Conservation (phyloP, 2,797 vertebrate species). For the Dendrocincla tyrannina region DNA sequence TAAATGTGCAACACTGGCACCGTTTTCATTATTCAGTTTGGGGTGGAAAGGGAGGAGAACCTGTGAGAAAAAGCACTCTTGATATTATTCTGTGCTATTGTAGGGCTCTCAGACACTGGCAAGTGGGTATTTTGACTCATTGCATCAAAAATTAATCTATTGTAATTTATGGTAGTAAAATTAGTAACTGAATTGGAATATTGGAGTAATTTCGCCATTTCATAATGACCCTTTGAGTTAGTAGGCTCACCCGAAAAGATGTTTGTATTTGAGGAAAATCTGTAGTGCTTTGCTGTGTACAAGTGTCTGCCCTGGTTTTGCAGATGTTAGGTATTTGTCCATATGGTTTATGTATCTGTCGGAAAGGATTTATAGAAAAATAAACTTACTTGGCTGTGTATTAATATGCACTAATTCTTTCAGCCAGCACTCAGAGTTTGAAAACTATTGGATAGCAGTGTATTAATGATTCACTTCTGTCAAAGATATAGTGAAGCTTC, state of each 20-base stretch:
- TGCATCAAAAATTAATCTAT: neutral
- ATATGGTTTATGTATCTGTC: neutral
- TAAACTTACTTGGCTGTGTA: neutral
- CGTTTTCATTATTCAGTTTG: neutral
- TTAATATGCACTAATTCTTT: neutral
- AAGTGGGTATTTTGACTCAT: neutral
- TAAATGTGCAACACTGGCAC: neutral
- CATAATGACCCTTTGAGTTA: neutral
- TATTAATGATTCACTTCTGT: neutral
- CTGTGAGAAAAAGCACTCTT: neutral
- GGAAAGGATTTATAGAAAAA: neutral
- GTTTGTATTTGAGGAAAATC: neutral
- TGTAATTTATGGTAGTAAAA: neutral
- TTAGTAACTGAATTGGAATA: neutral
- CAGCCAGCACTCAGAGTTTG: neutral
- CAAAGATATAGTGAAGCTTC: neutral
- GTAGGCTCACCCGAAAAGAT: neutral
- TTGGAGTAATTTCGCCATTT: neutral
- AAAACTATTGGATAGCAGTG: neutral
- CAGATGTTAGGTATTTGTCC: neutral
- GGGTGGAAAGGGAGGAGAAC: neutral
- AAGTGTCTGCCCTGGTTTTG: neutral
- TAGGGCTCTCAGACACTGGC: neutral
- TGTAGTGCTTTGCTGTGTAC: neutral
- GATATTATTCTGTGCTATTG: neutral